Conservation (phyloP, 2,113 vertebrate genomes). For the Holacanthus passer region DNA sequence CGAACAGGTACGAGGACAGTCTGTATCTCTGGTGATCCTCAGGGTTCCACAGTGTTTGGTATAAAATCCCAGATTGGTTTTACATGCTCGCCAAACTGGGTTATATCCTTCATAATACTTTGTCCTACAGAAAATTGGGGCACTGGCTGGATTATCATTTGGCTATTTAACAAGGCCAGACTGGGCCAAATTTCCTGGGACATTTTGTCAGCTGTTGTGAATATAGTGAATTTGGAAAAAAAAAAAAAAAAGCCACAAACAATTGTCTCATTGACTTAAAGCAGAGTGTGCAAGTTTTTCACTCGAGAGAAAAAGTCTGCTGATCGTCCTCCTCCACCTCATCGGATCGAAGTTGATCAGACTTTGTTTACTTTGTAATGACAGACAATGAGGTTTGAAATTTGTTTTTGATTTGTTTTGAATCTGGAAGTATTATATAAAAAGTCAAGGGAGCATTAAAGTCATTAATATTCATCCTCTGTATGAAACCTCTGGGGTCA, state of each 20-base stretch:
- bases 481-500: background rate
- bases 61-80: background rate
- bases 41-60: background rate
- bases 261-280: background rate
- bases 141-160: background rate
- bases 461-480: background rate
- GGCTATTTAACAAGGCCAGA: background rate
- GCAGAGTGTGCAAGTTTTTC: too few species aligned
- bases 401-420: too few species aligned
- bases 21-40: background rate
- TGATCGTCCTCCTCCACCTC: too few species aligned
- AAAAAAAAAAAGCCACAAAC: too few species aligned
- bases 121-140: slow-evolving; percentile 14
- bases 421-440: background rate
- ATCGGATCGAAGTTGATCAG: too few species aligned
- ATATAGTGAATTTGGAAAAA: background rate
- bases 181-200: background rate
- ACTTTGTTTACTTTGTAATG: too few species aligned
- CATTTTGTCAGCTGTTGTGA: background rate
- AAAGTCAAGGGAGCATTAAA: background rate
- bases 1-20: background rate
- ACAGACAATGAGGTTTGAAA: too few species aligned
- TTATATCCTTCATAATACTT: background rate
- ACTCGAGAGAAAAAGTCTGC: too few species aligned
- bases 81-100: slow-evolving; percentile 2